Percentiles rank a stretch among this genome's conserved stretches.
These are phyloP conservation scores for Geopemphigus sp. DNA, from an alignment of 1,140 invertebrate species.

Conservation along the genomic window DNA sequence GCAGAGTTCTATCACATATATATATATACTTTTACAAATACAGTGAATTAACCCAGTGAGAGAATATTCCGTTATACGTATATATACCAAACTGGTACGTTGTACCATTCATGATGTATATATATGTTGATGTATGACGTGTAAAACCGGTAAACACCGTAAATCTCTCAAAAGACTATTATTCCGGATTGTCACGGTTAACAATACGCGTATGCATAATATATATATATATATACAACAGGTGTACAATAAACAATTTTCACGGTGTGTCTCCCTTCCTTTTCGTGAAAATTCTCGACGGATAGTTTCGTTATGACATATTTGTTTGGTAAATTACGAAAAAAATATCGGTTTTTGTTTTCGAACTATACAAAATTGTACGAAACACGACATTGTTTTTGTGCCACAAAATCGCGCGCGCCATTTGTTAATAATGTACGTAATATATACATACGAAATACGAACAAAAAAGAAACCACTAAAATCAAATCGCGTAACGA, in stretches of 20 bases:
- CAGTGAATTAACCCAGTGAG: not conserved
- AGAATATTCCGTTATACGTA: slow-evolving; percentile 24
- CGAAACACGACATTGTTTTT: not conserved
- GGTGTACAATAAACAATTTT: not conserved
- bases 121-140: not conserved
- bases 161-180: slow-evolving; percentile 33
- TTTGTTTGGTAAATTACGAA: not conserved
- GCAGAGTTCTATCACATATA: not conserved
- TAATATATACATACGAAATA: not conserved
- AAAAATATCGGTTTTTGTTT: not conserved
- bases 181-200: slow-evolving; percentile 41
- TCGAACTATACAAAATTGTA: no score
- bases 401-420: not conserved
- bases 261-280: not conserved
- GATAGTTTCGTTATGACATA: not conserved
- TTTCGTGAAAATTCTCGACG: not conserved
- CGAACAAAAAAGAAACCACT: not conserved
- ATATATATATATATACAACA: not conserved
- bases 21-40: not conserved
- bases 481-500: not conserved
- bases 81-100: slow-evolving; percentile 10
- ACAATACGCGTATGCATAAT: not conserved
- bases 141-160: slow-evolving; percentile 1
- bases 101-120: no score
- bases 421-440: no score